phyloP scores from a whole-genome alignment of 2,888 invertebrate genomes.

The Dusona sp. region DNA sequence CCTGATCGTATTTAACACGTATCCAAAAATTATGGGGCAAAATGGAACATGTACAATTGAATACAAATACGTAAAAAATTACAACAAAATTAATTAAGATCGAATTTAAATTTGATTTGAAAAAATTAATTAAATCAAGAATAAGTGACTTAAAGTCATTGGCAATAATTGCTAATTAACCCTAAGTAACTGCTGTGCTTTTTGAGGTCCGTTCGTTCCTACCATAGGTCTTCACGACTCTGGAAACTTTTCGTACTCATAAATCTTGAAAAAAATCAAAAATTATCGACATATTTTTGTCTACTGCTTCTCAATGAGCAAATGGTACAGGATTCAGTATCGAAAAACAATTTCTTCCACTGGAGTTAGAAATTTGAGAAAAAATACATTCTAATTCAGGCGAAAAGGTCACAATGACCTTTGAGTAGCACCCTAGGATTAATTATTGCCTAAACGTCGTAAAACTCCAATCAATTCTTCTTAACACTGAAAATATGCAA shows the following conservation, averaged over 20 bases:
- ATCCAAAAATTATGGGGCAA: background rate
- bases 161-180: no score
- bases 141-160: no score
- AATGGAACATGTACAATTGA: background rate
- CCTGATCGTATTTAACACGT: slow-evolving; percentile 8
- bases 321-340: no score
- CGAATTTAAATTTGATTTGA: background rate
- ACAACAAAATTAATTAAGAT: no score
- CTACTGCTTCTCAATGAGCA: no score
- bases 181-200: background rate
- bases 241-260: background rate
- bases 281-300: background rate
- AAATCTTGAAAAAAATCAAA: background rate
- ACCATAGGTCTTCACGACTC: background rate
- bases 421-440: no score
- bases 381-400: no score
- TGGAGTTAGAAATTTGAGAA: no score
- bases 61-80: background rate
- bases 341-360: no score
- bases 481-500: background rate
- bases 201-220: background rate
- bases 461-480: no score
- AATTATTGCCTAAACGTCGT: no score
- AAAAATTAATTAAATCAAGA: background rate
- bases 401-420: no score